Evolutionary conservation across 92 coral and sea anemone species (phyloP).

Genomic region (Isaurus tuberculatus): DNA sequence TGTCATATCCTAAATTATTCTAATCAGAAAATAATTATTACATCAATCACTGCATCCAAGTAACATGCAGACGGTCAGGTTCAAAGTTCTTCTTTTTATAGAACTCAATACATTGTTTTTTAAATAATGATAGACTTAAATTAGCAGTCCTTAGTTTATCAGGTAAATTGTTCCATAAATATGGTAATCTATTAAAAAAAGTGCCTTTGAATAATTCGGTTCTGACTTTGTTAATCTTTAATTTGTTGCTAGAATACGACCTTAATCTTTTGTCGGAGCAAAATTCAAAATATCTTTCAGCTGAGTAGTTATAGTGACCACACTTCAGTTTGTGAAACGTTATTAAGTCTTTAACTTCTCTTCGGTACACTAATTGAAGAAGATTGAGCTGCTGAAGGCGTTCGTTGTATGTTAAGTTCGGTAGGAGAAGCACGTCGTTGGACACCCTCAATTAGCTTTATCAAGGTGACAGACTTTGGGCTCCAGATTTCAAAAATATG

Average conservation of each 20-base stretch:
- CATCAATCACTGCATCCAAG: no score
- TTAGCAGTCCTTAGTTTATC: no score
- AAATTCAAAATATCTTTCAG: not conserved
- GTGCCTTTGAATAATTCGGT: no score
- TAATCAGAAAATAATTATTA: no score
- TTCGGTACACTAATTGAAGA: not conserved
- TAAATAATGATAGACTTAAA: no score
- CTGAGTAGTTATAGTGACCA: not conserved
- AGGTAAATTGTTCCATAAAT: no score
- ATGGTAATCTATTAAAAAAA: no score
- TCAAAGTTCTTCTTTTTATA: no score
- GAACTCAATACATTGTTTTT: no score
- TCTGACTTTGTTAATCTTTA: no score
- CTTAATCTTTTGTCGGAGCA: not conserved
- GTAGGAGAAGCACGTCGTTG: not conserved
- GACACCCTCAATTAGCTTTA: not conserved
- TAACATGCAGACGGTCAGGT: no score
- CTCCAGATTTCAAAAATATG: not conserved
- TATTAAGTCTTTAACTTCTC: not conserved
- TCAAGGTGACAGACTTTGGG: not conserved
- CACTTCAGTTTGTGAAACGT: not conserved
- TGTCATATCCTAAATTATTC: no score
- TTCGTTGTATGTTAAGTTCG: not conserved
- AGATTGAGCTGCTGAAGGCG: not conserved
- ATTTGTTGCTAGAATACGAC: not conserved